phyloP scores from a whole-genome alignment of 2,888 invertebrate genomes.

The Uloborus plumipes region DNA sequence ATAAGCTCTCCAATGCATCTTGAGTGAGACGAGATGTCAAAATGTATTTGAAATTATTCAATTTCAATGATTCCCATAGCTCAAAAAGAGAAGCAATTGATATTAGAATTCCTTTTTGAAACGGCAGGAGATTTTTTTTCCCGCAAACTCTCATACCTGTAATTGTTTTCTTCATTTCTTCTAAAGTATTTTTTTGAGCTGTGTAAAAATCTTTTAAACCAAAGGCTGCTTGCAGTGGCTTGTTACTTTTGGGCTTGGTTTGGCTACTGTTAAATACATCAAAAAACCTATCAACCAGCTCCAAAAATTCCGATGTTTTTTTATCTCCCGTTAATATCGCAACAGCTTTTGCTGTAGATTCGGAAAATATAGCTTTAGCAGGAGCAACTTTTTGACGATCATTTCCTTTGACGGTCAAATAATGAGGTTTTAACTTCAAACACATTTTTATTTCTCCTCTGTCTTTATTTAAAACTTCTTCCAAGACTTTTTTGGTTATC shows the following conservation, averaged over 20 bases:
- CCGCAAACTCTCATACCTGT: not conserved
- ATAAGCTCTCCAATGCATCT: no score
- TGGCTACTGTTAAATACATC: not conserved
- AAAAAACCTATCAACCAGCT: not conserved
- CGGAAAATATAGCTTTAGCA: not conserved
- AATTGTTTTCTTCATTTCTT: not conserved
- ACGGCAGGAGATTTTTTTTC: not conserved
- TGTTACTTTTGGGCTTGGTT: not conserved
- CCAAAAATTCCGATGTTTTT: conserved; percentile 1
- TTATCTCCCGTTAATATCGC: not conserved
- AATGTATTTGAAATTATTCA: no score
- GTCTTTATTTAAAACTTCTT: conserved; percentile 7
- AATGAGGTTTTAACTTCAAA: not conserved
- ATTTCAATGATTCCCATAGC: not conserved
- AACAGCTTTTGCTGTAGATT: not conserved
- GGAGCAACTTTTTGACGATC: conserved; percentile 8
- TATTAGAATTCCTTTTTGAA: conserved; percentile 4
- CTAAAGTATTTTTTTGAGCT: not conserved
- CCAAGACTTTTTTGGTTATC: not conserved
- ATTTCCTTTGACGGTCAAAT: not conserved
- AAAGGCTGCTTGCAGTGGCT: conserved; percentile 5
- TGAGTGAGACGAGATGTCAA: no score
- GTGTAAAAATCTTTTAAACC: not conserved
- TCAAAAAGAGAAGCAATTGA: conserved; percentile 10
- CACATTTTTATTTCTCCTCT: conserved; percentile 9